These are phyloP conservation scores for Rhea pennata DNA, from an alignment of 2,113 vertebrate genomes.

Conservation along the genomic window DNA sequence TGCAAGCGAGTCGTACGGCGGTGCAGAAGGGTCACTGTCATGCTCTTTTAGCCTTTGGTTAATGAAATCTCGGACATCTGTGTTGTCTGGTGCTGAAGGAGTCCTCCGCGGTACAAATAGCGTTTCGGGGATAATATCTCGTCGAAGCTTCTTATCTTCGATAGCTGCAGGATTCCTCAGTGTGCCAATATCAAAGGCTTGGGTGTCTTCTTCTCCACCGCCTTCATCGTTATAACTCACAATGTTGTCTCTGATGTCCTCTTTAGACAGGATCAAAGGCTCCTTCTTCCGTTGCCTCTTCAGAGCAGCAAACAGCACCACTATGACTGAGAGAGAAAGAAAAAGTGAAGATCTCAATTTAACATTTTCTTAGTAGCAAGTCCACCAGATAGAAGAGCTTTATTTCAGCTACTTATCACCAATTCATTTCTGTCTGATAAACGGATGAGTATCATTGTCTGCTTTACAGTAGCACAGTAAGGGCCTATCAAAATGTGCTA, in stretches of 20 bases:
- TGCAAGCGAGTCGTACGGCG: conserved; percentile 95
- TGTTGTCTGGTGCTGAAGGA: conserved; percentile 90
- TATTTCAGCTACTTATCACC: background rate
- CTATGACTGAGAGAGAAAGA: conserved; percentile 77
- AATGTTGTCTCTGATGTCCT: conserved; percentile 98
- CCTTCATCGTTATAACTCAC: conserved; percentile 99
- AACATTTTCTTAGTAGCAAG: background rate
- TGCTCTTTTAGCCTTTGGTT: conserved; percentile 92
- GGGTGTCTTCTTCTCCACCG: conserved; percentile 97
- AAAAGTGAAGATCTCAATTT: background rate
- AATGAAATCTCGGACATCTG: conserved; percentile 96
- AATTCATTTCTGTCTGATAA: background rate
- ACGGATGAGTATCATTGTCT: background rate
- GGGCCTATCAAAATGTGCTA: background rate
- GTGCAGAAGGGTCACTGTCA: conserved; percentile 90
- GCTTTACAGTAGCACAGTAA: background rate
- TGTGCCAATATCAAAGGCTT: conserved; percentile 98
- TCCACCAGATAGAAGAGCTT: background rate
- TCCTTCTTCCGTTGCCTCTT: conserved; percentile 96
- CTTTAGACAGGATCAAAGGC: conserved; percentile 97
- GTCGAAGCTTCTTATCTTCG: conserved; percentile 92
- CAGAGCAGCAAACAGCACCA: conserved; percentile 90
- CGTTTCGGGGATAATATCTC: conserved; percentile 94
- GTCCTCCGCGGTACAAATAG: conserved; percentile 91
- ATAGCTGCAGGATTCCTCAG: conserved; percentile 94